Conservation (phyloP, 2,113 vertebrate species). For the Ardeotis arabs region DNA sequence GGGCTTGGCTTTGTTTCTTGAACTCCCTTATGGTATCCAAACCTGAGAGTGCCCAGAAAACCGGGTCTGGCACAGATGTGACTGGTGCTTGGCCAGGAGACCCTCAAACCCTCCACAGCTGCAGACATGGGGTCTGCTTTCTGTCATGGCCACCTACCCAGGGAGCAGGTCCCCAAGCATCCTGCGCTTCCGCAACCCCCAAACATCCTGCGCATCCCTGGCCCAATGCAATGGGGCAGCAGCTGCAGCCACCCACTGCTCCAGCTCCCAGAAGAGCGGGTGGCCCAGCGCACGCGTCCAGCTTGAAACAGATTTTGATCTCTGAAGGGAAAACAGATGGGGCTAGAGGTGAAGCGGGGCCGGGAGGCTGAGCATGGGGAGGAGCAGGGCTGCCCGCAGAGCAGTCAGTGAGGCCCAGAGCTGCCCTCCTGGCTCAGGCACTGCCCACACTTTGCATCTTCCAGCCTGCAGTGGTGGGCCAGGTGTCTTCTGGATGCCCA, state of each 20-base stretch:
- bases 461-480: background rate
- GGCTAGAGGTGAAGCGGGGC: background rate
- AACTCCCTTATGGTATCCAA: background rate
- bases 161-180: background rate
- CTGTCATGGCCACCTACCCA: rapidly evolving
- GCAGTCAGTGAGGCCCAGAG: background rate
- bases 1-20: background rate
- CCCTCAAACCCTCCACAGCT: background rate
- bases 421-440: background rate
- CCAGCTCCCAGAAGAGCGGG: background rate
- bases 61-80: background rate
- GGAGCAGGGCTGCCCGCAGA: background rate
- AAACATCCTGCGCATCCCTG: background rate
- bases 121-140: background rate
- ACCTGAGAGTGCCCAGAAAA: background rate
- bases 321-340: conserved; percentile 48
- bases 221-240: rapidly evolving
- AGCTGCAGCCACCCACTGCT: conserved; percentile 45
- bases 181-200: rapidly evolving
- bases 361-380: background rate
- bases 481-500: background rate
- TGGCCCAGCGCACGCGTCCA: background rate
- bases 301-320: conserved; percentile 50
- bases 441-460: background rate
- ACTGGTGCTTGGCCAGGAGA: background rate